Evolutionary conservation across 2,797 vertebrate genomes (phyloP), one percentile per base, ranked within the genome.

Genomic region (Nannoperca australis): DNA sequence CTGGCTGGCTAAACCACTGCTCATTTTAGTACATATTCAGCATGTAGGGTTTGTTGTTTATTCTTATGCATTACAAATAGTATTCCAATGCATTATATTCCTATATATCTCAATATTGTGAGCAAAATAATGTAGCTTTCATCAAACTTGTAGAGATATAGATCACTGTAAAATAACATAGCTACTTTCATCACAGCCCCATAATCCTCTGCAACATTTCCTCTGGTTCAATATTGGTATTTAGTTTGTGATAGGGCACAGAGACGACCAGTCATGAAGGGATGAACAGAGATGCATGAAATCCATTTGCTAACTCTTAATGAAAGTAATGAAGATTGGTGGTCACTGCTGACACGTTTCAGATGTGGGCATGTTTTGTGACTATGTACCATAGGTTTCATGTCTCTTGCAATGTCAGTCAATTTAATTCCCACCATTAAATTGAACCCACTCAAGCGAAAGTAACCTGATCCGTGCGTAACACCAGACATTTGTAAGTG

Each of bases 291-390:
- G 62, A 62, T 64, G 69, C 45, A 45, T 66, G 24, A 78, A 83
- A 85, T 78, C 42, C 2, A 72, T 86, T 79, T 86, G 73, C 56
- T 22, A 79, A 83, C 53, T 82, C 68, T 77, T 60, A 70, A 78
- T 83, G 67, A 85, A 73, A 67, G 36, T 53, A 71, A 66, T 72
- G 27, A 83, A 50, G 7, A 27, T 56, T 64, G 54, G 13, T 47
- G 42, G 24, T 64, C 70, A 42, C 42, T 79, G 24, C 20, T 15
- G 69, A 64, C 58, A 86, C 51, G 36, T 55, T 77, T 38, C 58
- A 73, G 70, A 77, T 76, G 13, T 34, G 67, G 75, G 79, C 76
- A 68, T 79, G 68, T 62, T 82, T 58, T 85, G 27, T 75, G 53
- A 79, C 78, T 72, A 27, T 73, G 72, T 55, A 65, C 49, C 44